These are phyloP conservation scores for Antennarius maculatus DNA, from an alignment of 2,797 vertebrate species.

Conservation along the genomic window DNA sequence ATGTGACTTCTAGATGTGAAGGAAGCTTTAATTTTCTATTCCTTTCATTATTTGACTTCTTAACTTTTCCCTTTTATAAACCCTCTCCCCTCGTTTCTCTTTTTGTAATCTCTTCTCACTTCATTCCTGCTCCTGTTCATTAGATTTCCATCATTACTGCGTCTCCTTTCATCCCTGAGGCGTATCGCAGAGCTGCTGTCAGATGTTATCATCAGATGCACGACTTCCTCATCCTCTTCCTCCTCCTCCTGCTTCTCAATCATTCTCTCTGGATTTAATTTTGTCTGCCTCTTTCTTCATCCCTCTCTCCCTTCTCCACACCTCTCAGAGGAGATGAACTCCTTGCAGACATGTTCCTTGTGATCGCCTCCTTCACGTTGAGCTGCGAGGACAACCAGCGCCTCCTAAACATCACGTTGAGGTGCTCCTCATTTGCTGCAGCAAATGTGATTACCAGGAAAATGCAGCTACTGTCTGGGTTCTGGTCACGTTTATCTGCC, in stretches of 20 bases:
- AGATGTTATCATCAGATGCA: constrained; percentile 35
- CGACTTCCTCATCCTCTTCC: constrained; percentile 20
- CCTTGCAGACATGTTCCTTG: no score
- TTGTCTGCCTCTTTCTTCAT: neutral
- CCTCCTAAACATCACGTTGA: no score
- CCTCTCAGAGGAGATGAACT: no score
- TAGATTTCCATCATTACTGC: neutral
- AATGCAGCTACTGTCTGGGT: no score
- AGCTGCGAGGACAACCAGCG: no score
- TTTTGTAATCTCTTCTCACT: neutral
- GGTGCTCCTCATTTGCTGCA: no score
- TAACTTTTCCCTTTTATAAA: neutral
- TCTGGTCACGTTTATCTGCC: no score
- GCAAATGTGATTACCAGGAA: no score
- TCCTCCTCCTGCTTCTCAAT: neutral
- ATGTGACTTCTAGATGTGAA: no score
- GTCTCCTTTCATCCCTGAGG: constrained; percentile 12
- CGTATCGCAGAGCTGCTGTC: constrained; percentile 26
- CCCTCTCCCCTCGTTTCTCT: neutral
- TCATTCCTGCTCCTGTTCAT: neutral
- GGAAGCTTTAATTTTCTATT: no score
- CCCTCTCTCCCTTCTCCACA: neutral
- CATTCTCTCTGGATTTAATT: neutral
- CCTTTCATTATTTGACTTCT: neutral
- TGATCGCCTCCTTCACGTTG: no score